phyloP scores from a whole-genome alignment of 2,797 vertebrate genomes.

The Pangasius sanitwongsei region DNA sequence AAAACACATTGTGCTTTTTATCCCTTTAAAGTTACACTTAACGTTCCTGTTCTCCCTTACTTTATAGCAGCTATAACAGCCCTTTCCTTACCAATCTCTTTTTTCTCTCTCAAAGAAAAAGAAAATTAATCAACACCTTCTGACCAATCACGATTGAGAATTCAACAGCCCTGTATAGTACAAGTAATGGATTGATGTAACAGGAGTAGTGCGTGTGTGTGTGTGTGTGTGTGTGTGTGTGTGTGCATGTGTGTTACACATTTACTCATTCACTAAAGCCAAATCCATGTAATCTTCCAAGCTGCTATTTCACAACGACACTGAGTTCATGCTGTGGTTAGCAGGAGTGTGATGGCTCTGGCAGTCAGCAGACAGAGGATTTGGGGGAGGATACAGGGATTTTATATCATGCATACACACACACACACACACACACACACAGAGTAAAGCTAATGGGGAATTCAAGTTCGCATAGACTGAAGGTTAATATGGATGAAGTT shows the following conservation, averaged over 20 bases:
- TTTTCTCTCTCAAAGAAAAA: no score
- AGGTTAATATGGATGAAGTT: slow-evolving; percentile 27
- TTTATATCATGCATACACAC: neutral
- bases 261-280: slow-evolving; percentile 2
- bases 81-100: neutral
- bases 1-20: neutral
- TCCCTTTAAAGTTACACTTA: neutral
- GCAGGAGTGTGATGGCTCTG: neutral
- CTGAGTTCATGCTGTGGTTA: slow-evolving; percentile 10
- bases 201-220: neutral
- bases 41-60: no score
- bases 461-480: neutral
- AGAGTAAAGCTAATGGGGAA: neutral
- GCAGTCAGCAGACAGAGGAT: slow-evolving; percentile 18
- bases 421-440: slow-evolving; percentile 11
- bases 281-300: slow-evolving; percentile 15
- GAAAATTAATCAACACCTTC: neutral
- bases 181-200: neutral
- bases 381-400: slow-evolving; percentile 3
- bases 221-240: slow-evolving; percentile 16
- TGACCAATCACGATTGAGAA: neutral
- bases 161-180: neutral
- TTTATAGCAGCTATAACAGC: no score
- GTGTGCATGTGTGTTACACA: neutral
- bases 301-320: slow-evolving; percentile 18